Percentiles rank a stretch among this genome's conserved stretches.
phyloP scores from a whole-genome alignment of 2,888 invertebrate species.

The Agrochola macilenta region DNA sequence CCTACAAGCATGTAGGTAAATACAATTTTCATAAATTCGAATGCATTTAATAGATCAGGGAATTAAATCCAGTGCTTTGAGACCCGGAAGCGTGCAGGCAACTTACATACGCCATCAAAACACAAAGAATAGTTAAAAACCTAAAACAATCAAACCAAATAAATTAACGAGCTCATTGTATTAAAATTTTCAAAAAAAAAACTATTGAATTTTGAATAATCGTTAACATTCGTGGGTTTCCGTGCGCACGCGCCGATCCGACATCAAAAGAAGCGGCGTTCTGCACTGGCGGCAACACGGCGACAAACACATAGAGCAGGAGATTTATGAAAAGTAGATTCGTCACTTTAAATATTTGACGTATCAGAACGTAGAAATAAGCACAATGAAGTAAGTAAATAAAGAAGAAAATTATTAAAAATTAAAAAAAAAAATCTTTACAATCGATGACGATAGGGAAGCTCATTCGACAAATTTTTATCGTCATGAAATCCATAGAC shows the following conservation, averaged over 20 bases:
- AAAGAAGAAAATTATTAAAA: too few relatives aligned
- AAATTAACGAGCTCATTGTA: conserved; percentile 76
- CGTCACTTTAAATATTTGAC: neutral
- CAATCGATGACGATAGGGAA: neutral
- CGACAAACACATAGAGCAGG: conserved; percentile 72
- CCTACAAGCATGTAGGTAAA: neutral
- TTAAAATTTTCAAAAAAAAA: conserved; percentile 71
- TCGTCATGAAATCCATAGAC: neutral
- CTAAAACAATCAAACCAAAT: conserved; percentile 66
- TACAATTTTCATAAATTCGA: neutral
- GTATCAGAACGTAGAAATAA: neutral
- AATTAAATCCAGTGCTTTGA: neutral
- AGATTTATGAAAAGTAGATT: conserved; percentile 44
- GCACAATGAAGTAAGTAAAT: neutral
- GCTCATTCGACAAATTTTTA: neutral
- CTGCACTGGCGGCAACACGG: conserved; percentile 73
- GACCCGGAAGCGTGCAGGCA: too few relatives aligned
- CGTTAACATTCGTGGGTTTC: conserved; percentile 75
- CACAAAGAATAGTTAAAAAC: conserved; percentile 26
- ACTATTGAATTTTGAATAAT: conserved; percentile 77
- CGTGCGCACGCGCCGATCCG: conserved; percentile 83
- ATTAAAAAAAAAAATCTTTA: too few relatives aligned
- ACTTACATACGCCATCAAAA: conserved; percentile 6
- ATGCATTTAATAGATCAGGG: neutral
- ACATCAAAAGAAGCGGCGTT: conserved; percentile 78